phyloP scores from a whole-genome alignment of 2,113 vertebrate genomes.

The Pygoscelis antarcticus region DNA sequence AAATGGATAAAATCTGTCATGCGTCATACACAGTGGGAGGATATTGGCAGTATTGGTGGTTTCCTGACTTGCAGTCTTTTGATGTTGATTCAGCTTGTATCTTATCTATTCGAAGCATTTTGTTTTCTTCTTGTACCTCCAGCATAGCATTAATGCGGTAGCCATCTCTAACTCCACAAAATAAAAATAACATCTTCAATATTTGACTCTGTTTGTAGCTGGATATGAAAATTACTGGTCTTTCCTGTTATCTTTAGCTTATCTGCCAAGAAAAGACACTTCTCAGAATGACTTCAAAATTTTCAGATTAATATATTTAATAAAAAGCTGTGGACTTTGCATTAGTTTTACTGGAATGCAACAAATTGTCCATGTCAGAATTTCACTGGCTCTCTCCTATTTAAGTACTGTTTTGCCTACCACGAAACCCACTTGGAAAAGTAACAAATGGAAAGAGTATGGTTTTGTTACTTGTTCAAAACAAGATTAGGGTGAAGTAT shows the following conservation, averaged over 20 bases:
- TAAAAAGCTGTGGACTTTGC: background rate
- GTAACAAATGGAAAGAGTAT: background rate
- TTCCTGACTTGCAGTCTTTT: background rate
- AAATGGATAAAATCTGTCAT: background rate
- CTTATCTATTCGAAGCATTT: background rate
- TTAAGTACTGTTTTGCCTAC: background rate
- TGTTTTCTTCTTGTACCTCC: background rate
- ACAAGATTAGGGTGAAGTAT: background rate
- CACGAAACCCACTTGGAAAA: background rate
- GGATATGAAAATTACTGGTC: background rate
- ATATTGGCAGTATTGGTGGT: background rate
- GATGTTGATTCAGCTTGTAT: background rate
- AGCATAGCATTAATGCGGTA: background rate
- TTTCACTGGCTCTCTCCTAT: background rate
- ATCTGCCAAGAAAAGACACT: background rate
- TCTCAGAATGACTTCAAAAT: background rate
- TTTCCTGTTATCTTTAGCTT: background rate
- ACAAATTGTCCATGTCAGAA: background rate
- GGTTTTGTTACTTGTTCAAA: background rate
- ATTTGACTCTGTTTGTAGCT: background rate
- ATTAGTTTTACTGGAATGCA: background rate
- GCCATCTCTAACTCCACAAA: background rate
- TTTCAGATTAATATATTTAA: background rate
- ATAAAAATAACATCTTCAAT: background rate
- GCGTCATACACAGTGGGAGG: background rate